Conservation (phyloP, 2,888 invertebrate genomes). For the Agonopterix subpropinquella region DNA sequence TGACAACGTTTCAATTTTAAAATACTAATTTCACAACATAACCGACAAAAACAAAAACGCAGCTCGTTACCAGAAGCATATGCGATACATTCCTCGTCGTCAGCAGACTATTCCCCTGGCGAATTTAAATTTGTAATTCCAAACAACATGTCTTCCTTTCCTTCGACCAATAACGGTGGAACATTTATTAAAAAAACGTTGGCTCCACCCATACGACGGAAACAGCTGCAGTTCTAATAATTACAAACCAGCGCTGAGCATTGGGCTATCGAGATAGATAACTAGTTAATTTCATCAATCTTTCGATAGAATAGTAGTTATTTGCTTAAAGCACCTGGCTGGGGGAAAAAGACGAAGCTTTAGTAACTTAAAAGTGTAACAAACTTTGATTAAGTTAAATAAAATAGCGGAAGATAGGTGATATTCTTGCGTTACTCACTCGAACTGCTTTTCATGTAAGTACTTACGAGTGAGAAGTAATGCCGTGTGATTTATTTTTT, state of each 20-base stretch:
- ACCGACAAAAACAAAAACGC: constrained; percentile 15
- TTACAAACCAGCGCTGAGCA: constrained; percentile 61
- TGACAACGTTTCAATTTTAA: no score
- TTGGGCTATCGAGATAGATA: constrained; percentile 39
- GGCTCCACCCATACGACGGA: constrained; percentile 66
- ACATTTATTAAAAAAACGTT: constrained; percentile 57
- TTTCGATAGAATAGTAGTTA: constrained; percentile 16
- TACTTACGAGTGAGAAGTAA: no score
- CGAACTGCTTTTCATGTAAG: no score
- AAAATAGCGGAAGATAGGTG: no score
- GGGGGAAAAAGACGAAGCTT: no score
- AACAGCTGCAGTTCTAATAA: constrained; percentile 70
- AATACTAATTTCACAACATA: no score
- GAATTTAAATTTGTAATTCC: constrained; percentile 72
- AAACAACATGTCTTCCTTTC: constrained; percentile 36
- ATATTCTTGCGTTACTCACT: no score
- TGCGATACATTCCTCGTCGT: constrained; percentile 63
- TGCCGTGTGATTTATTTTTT: no score
- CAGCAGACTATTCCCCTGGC: constrained; percentile 57
- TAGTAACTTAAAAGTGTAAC: no score
- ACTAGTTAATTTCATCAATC: constrained; percentile 32
- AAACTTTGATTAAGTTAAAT: no score
- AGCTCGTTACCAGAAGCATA: constrained; percentile 52
- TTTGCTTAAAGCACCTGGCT: neutral
- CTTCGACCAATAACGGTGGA: constrained; percentile 59